Percentiles rank a stretch among this genome's conserved stretches.
phyloP scores from a whole-genome alignment of 2,888 invertebrate genomes.

The Hemaris fuciformis region DNA sequence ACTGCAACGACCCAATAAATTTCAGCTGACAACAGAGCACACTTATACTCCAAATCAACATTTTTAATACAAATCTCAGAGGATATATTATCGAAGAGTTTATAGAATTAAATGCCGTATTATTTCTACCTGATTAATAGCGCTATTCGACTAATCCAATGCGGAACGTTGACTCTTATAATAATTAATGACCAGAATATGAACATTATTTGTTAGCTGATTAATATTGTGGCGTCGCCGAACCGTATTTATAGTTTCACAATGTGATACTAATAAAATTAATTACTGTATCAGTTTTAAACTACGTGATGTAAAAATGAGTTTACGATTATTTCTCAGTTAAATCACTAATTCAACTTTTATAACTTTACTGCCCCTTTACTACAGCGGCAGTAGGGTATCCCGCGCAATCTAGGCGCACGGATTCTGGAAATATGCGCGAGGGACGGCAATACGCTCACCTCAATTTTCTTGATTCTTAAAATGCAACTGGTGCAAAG shows the following conservation, averaged over 20 bases:
- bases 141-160: background rate
- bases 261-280: background rate
- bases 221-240: background rate
- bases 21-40: constrained; percentile 29
- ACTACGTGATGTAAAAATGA: no score
- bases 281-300: background rate
- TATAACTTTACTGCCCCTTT: no score
- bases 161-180: background rate
- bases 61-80: background rate
- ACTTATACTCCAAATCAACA: constrained; percentile 18
- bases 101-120: background rate
- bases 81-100: background rate
- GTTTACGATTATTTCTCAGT: no score
- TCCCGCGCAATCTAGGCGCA: no score
- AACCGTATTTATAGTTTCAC: background rate
- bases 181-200: background rate
- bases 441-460: no score
- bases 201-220: background rate
- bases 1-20: constrained; percentile 39
- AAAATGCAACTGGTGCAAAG: no score
- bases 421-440: no score
- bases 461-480: no score
- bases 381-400: no score
- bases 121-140: background rate
- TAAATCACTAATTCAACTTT: no score